Evolutionary conservation across 2,113 vertebrate genomes (phyloP), one percentile per base, ranked within the genome.

Genomic region (Rutilus rutilus): DNA sequence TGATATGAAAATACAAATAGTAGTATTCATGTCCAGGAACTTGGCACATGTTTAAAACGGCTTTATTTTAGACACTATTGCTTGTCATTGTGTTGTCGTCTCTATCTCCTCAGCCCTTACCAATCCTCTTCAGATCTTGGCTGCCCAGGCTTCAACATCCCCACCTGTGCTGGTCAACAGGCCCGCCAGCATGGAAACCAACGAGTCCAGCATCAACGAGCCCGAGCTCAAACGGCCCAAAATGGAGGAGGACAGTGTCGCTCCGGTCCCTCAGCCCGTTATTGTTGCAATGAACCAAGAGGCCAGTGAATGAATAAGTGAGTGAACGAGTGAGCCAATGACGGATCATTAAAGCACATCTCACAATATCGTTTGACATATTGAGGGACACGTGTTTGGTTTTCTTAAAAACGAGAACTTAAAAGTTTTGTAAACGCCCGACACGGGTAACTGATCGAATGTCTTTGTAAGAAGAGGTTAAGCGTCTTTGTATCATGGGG

Each of bases 111-210:
- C 92, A 99, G 97, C 96, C 89, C 94, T 99, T 50, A 96, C 94
- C 85, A 99, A 96, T 74, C 97, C 97, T 69, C 93, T 99, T 90
- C 98, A 99, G 94, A 97, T 99, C 84, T 91, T 99, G 39, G 98
- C 98, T 3, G 95, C 97, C 65, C 98, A 99, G 93, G 98, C 98
- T 4, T 98, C 97, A 88, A 98, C 97, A 0, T 99, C 97, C 59
- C 94, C 97, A 2, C 97, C 97, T 0, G 97, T 97, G 76, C 92
- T 97, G 80, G 95, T 99, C 91, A 96, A 93, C 90, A 93, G 95
- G 54, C 95, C 94, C 7, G 91, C 94, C 4, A 94, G 94, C 81
- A 86, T 94, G 5, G 95, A 93, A 82, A 83, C 87, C 0, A 95
- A 97, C 0, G 86, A 93, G 0, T 88, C 94, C 45, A 89, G 91